Evolutionary conservation across 30 jellyfish, hydroid and myxozoan species (phyloP), one percentile per base, ranked within the genome.

Genomic region (Hydra vulgaris): DNA sequence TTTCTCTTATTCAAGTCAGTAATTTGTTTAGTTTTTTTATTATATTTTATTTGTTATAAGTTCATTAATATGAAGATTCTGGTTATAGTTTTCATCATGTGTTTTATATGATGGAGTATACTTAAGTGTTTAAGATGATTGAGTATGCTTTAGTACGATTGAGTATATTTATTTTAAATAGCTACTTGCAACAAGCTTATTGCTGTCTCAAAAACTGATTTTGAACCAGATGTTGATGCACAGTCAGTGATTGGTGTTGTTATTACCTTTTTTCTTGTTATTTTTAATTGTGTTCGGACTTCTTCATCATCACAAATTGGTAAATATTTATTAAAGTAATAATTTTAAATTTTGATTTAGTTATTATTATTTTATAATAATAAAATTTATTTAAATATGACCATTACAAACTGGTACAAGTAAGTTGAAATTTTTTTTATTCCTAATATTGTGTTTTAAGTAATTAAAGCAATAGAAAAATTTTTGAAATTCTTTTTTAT

Each of bases 371-470:
- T 3, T 69, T 69, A 15, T 5, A 15, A n/a, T n/a, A n/a, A n/a
- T n/a, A n/a, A n/a, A n/a, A n/a, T n/a, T n/a, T n/a, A n/a, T 81
- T 74, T 90, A 79, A 90, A 85, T 96, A 90, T 90, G 97, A 90
- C 97, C 18, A 75, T 90, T 24, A 90, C 97, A 7, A 90, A 90
- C 87, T 90, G 97, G 97, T 90, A 86, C 95, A 90, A 81, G 97
- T 90, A 90, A 82, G 97, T 85, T 23, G 52, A 25, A 21, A 8
- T 40, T 23, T 24, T 17, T 66, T 40, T 40, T 40, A n/a, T n/a
- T 40, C 12, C 12, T 40, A 40, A 12, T 40, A 12, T 12, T 40
- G 61, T 3, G 8, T 40, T 40, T n/a, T n/a, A n/a, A n/a, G n/a
- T 56, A 17, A 56, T 56, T 17, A 16, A 56, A 16, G 72, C n/a